Conservation (phyloP, 2,888 invertebrate genomes). For the Ganaspis brasiliensis region DNA sequence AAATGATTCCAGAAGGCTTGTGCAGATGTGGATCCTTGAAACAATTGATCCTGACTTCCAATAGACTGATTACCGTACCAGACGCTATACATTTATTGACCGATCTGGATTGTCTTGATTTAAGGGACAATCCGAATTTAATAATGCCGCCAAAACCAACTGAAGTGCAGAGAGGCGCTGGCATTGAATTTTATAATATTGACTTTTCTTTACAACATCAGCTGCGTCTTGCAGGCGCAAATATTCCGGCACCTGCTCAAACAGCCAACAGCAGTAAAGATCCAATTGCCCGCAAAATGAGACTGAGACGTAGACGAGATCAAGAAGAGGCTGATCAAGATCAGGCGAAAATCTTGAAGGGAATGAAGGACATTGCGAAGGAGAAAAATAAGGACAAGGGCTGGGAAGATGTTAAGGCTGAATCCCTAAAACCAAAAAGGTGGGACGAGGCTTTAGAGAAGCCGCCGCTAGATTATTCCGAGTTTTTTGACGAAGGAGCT, state of each 20-base stretch:
- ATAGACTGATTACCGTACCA: constrained; percentile 96
- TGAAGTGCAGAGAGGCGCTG: constrained; percentile 89
- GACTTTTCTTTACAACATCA: constrained; percentile 99
- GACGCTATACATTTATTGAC: constrained; percentile 97
- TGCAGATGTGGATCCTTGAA: constrained; percentile 97
- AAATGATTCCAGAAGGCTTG: constrained; percentile 99
- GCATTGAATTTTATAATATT: constrained; percentile 97
- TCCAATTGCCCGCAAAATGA: constrained; percentile 96
- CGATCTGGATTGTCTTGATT: constrained; percentile 93
- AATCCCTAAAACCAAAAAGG: constrained; percentile 92
- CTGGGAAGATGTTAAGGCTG: constrained; percentile 86
- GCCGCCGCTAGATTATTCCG: constrained; percentile 97
- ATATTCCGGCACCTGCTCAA: constrained; percentile 88
- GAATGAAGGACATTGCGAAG: constrained; percentile 92
- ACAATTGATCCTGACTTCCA: constrained; percentile 95
- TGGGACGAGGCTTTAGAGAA: constrained; percentile 98
- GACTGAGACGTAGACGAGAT: constrained; percentile 91
- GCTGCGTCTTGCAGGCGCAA: constrained; percentile 94
- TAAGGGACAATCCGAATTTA: constrained; percentile 96
- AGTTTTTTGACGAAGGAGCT: constrained; percentile 97
- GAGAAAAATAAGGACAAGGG: constrained; percentile 89
- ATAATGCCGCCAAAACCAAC: constrained; percentile 98
- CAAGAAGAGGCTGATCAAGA: constrained; percentile 92
- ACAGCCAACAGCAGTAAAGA: constrained; percentile 89
- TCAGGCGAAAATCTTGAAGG: constrained; percentile 94